phyloP scores from a whole-genome alignment of 2,888 invertebrate species.

The Oscheius onirici region DNA sequence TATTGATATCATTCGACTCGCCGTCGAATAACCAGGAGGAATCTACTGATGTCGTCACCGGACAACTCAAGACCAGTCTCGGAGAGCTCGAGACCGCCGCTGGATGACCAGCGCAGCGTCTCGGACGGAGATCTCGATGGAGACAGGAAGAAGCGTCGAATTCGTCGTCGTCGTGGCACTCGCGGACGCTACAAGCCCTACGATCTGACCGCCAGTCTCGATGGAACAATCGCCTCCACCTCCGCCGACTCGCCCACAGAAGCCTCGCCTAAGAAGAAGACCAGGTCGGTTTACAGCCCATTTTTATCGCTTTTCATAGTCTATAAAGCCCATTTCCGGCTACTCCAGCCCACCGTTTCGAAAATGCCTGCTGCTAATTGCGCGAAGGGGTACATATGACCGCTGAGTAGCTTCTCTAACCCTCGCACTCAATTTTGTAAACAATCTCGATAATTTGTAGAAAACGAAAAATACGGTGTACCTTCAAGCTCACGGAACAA shows the following conservation, averaged over 20 bases:
- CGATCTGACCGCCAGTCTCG: constrained; percentile 10
- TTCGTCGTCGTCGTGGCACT: constrained; percentile 21
- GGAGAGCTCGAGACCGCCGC: neutral
- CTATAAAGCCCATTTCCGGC: neutral
- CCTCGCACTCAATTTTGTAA: constrained; percentile 10
- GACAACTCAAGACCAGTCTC: constrained; percentile 4
- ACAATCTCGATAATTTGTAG: neutral
- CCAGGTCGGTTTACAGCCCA: constrained; percentile 26
- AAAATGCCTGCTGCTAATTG: constrained; percentile 10
- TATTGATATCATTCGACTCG: constrained; percentile 21
- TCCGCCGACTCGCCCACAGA: constrained; percentile 8
- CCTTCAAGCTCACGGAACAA: constrained; percentile 17
- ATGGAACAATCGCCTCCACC: constrained; percentile 1
- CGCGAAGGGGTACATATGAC: constrained; percentile 25
- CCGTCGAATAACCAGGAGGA: neutral
- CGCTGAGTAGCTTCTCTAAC: neutral
- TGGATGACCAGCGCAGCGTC: constrained; percentile 20
- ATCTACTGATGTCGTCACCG: constrained; percentile 20
- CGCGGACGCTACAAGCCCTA: constrained; percentile 30
- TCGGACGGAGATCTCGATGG: constrained; percentile 29
- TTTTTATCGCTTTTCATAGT: constrained; percentile 3
- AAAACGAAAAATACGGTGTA: too few species aligned
- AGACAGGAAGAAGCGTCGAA: constrained; percentile 13
- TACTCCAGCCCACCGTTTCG: constrained; percentile 3
- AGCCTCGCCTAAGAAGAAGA: constrained; percentile 2